Evolutionary conservation across 2,888 invertebrate species (phyloP).

Genomic region (Amiota minor): DNA sequence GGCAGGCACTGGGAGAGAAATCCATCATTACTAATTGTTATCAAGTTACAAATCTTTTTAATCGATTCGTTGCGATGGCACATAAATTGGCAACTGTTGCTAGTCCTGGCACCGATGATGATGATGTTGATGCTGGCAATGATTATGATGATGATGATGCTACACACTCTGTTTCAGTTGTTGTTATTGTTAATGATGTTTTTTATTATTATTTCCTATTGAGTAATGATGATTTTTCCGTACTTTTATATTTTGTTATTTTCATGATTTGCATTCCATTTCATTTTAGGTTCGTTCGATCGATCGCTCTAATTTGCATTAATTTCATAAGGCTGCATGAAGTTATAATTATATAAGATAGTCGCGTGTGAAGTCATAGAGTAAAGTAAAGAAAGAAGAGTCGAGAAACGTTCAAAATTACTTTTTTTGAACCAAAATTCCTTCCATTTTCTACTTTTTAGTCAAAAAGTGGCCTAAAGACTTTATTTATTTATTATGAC

Average conservation of each 20-base stretch:
- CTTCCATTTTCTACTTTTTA: too few relatives aligned
- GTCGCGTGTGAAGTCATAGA: too few relatives aligned
- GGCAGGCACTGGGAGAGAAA: too few relatives aligned
- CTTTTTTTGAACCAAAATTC: too few relatives aligned
- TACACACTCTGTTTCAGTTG: constrained; percentile 31
- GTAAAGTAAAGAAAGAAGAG: too few relatives aligned
- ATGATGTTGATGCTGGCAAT: constrained; percentile 39
- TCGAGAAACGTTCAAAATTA: too few relatives aligned
- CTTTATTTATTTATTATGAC: too few relatives aligned
- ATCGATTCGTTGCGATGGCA: constrained; percentile 41
- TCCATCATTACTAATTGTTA: too few relatives aligned
- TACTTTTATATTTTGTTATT: not conserved
- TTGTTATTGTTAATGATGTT: constrained; percentile 56
- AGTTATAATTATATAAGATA: too few relatives aligned
- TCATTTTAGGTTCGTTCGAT: not conserved
- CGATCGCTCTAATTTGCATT: not conserved
- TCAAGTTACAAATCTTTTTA: too few relatives aligned
- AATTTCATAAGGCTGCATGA: too few relatives aligned
- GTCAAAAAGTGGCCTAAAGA: too few relatives aligned
- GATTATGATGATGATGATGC: constrained; percentile 32
- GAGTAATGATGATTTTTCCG: constrained; percentile 48
- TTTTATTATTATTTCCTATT: constrained; percentile 66
- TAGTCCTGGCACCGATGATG: constrained; percentile 22
- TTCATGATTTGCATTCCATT: not conserved
- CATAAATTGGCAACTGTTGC: constrained; percentile 27